Percentiles rank a stretch among this genome's conserved stretches.
phyloP scores from a whole-genome alignment of 2,113 vertebrate genomes.

The Grallaria varia region DNA sequence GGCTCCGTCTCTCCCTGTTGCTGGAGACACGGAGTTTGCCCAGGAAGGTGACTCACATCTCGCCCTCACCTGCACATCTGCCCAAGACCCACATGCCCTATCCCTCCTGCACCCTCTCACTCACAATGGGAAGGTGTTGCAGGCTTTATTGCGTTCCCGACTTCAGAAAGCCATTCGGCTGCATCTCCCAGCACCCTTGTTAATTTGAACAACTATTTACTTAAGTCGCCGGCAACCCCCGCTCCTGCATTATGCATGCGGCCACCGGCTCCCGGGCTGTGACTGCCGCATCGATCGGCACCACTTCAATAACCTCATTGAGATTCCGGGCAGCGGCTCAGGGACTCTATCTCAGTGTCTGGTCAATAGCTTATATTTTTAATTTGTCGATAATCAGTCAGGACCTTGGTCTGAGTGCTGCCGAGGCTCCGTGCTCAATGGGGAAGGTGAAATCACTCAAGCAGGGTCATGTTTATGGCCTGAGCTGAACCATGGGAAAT shows the following conservation, averaged over 20 bases:
- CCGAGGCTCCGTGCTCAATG: slow-evolving; percentile 29
- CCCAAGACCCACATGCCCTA: rapidly evolving
- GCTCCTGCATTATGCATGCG: slow-evolving; percentile 77
- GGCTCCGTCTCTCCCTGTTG: not conserved
- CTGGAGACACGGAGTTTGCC: not conserved
- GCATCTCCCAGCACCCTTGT: not conserved
- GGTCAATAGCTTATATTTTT: slow-evolving; percentile 86
- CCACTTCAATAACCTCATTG: slow-evolving; percentile 85
- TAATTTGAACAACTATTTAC: slow-evolving; percentile 43
- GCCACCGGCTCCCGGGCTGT: slow-evolving; percentile 77
- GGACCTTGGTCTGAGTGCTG: slow-evolving; percentile 72
- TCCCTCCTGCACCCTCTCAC: not conserved
- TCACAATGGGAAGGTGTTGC: not conserved
- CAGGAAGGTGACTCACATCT: not conserved
- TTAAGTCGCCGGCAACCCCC: not conserved
- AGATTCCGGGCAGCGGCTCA: slow-evolving; percentile 83
- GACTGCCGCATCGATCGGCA: slow-evolving; percentile 84
- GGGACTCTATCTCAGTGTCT: slow-evolving; percentile 83
- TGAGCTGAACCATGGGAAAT: slow-evolving; percentile 21
- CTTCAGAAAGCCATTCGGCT: not conserved
- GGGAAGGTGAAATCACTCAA: slow-evolving; percentile 47
- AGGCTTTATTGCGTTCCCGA: not conserved
- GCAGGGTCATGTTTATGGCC: slow-evolving; percentile 64
- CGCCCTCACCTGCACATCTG: not conserved
- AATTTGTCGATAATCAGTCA: slow-evolving; percentile 83